A percentile compares a stretch with the other conserved stretches of the same genome.
These are phyloP conservation scores for Helobdella robusta DNA, from an alignment of 2,888 invertebrate species.

Conservation along the genomic window DNA sequence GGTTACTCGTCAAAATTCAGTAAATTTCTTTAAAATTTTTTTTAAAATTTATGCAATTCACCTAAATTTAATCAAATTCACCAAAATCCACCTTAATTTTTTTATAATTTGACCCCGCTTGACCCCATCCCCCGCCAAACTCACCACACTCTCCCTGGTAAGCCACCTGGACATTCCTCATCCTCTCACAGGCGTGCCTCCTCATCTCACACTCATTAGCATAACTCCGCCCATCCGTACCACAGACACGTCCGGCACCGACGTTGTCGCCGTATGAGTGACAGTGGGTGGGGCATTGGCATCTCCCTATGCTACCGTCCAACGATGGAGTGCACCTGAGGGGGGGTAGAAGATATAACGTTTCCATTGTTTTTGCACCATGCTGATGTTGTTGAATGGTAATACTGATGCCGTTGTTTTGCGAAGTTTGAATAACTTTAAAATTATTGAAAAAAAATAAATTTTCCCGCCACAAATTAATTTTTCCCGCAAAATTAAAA, in stretches of 20 bases:
- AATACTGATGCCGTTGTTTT: too few species aligned
- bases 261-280: slow-evolving; percentile 73
- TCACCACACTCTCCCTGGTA: slow-evolving; percentile 53
- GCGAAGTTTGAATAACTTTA: too few species aligned
- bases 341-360: too few species aligned
- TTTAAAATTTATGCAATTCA: too few species aligned
- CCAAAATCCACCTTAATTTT: too few species aligned
- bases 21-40: too few species aligned
- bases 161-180: slow-evolving; percentile 49
- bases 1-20: too few species aligned
- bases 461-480: background rate
- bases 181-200: slow-evolving; percentile 47
- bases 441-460: slow-evolving; percentile 4
- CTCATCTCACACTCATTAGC: slow-evolving; percentile 48
- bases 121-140: too few species aligned
- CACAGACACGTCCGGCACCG: slow-evolving; percentile 70
- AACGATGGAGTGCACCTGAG: slow-evolving; percentile 54
- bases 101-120: too few species aligned
- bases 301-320: slow-evolving; percentile 65
- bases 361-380: too few species aligned
- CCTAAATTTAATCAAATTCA: too few species aligned
- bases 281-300: slow-evolving; percentile 70
- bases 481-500: background rate
- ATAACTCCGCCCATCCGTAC: slow-evolving; percentile 53
- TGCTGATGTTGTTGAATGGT: too few species aligned